Evolutionary conservation across 2,113 vertebrate species (phyloP).

Genomic region (Bubalus kerabau): DNA sequence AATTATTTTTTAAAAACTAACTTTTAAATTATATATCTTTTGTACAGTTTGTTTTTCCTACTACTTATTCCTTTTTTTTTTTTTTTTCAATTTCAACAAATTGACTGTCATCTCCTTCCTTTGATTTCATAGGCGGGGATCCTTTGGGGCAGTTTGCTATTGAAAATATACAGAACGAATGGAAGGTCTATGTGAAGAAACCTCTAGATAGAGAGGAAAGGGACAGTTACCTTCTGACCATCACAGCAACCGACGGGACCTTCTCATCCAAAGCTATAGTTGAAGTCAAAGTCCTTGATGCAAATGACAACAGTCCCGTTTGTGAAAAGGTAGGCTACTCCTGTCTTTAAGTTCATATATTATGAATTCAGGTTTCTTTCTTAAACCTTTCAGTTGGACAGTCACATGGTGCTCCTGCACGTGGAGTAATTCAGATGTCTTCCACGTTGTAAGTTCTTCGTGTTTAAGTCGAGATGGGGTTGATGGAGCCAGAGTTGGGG

Average conservation of each 20-base stretch:
- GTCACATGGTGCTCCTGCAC: rapidly evolving
- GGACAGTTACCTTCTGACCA: conserved; percentile 95
- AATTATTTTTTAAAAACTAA: not conserved
- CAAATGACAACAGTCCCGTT: conserved; percentile 95
- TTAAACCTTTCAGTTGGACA: not conserved
- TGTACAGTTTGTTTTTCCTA: not conserved
- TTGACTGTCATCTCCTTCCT: conserved; percentile 15
- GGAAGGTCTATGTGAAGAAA: conserved; percentile 97
- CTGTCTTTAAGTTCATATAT: not conserved
- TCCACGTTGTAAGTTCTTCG: not conserved
- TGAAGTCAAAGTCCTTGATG: conserved; percentile 98
- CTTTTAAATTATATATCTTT: not conserved
- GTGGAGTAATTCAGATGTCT: not conserved
- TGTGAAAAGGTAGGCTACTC: conserved; percentile 90
- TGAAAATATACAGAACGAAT: conserved; percentile 93
- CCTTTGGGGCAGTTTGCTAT: conserved; percentile 94
- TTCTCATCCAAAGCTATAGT: conserved; percentile 93
- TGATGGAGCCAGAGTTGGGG: not conserved
- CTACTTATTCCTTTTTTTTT: not conserved
- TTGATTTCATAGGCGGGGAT: conserved; percentile 89
- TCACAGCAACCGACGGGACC: conserved; percentile 95
- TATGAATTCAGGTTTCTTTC: not conserved
- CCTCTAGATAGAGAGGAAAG: conserved; percentile 92
- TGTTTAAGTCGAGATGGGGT: not conserved
- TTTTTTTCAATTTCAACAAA: not conserved